Conservation (phyloP, 2,888 invertebrate genomes). For the Cryptosula pallasiana region DNA sequence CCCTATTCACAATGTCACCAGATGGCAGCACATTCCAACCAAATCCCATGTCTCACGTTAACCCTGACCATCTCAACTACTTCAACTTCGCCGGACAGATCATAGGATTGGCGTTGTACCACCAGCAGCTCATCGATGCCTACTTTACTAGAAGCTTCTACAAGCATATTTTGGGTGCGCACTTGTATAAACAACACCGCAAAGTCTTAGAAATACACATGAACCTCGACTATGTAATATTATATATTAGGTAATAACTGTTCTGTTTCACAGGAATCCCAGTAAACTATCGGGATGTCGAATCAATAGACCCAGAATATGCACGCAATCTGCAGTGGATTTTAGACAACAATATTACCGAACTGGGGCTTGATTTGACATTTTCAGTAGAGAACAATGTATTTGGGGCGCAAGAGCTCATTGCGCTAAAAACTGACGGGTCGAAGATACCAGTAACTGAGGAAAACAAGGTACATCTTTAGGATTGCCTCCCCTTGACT, state of each 20-base stretch:
- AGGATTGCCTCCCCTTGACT: background rate
- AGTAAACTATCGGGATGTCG: constrained; percentile 46
- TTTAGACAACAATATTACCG: constrained; percentile 45
- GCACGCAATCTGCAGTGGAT: constrained; percentile 49
- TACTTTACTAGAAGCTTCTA: constrained; percentile 52
- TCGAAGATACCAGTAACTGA: constrained; percentile 38
- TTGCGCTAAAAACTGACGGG: constrained; percentile 41
- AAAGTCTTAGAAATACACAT: too few species aligned
- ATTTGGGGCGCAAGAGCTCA: constrained; percentile 49
- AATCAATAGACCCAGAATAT: constrained; percentile 50
- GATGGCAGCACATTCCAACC: constrained; percentile 51
- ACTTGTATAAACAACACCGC: too few species aligned
- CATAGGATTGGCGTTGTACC: constrained; percentile 48
- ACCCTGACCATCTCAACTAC: constrained; percentile 49
- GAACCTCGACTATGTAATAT: too few species aligned
- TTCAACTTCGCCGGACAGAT: constrained; percentile 49
- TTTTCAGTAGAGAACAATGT: constrained; percentile 50
- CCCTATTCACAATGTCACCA: constrained; percentile 47
- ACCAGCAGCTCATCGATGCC: constrained; percentile 46
- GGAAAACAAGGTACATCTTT: constrained; percentile 38
- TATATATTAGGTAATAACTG: too few species aligned
- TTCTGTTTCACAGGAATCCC: constrained; percentile 39
- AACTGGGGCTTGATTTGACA: constrained; percentile 45
- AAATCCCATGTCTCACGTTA: constrained; percentile 48
- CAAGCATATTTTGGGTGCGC: constrained; percentile 48